Evolutionary conservation across 2,888 invertebrate genomes (phyloP), one percentile per base, ranked within the genome.

Genomic region (Cyclophora albipunctata): DNA sequence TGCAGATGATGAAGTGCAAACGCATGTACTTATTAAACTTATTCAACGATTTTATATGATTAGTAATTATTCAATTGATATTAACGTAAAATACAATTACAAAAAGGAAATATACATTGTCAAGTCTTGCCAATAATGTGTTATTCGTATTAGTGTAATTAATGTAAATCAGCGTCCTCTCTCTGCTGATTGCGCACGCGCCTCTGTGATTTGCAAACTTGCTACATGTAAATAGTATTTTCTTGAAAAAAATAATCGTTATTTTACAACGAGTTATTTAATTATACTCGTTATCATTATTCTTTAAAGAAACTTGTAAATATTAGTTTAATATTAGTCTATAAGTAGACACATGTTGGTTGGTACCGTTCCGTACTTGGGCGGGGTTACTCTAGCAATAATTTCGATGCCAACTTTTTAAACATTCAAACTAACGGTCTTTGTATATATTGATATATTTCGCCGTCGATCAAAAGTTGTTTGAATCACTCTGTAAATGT

Each of bases 181-280:
- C 61, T 59, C 60, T 64, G 64, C 64, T 61, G 72, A 71, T 67
- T 64, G 67, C 71, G 73, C 84, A 82, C 80, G 78, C 78, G 70
- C 77, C 73, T 78, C 82, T 87, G 85, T 87, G 86, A 86, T 87
- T 84, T 82, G 80, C 82, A 80, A 78, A 73, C 73, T 78, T 80
- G 80, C 81, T 80, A 65, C 20, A 34, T 87, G 86, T 87, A 86
- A 79, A 86, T 87, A 86, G 43, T 43, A 34, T 67, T 67, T 66
- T 76, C 81, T 83, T 81, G 80, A 82, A 43, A 34, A 33, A 73
- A 75, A n/a, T 46, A 53, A 81, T 85, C 82, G 87, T 87, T 88
- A 85, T 84, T 83, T 66, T 64, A 50, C 63, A 78, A 79, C 77
- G 82, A 76, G 81, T 77, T 66, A 71, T 78, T 69, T 67, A 71